Evolutionary conservation across 2,113 vertebrate species (phyloP).

Genomic region (Tragelaphus strepsiceros): DNA sequence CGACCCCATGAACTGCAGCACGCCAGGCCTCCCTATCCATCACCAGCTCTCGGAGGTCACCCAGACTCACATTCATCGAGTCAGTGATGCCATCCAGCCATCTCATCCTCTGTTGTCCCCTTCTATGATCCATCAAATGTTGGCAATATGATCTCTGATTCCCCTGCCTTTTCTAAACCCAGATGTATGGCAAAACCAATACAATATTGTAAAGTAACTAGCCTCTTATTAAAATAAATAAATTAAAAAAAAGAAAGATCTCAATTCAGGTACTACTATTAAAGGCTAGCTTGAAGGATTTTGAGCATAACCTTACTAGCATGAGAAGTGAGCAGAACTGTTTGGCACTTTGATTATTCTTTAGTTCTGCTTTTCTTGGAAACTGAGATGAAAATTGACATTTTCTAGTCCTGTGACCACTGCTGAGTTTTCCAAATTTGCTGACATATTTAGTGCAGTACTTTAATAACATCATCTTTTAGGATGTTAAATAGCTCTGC

Average conservation of each 20-base stretch:
- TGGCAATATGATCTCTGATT: neutral
- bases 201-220: too few relatives aligned
- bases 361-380: neutral
- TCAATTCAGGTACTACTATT: neutral
- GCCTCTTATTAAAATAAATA: too few relatives aligned
- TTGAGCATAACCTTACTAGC: neutral
- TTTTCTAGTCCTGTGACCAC: neutral
- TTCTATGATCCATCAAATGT: neutral
- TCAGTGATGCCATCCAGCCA: too few relatives aligned
- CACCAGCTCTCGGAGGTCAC: too few relatives aligned
- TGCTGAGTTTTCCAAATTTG: neutral
- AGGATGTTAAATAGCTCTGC: neutral
- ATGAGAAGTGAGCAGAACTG: neutral
- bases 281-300: neutral
- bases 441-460: neutral
- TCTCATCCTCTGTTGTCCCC: too few relatives aligned
- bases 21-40: too few relatives aligned
- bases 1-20: too few relatives aligned
- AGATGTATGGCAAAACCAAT: too few relatives aligned
- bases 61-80: too few relatives aligned
- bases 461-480: neutral
- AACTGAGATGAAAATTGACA: neutral
- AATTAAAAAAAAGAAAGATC: neutral
- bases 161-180: neutral
- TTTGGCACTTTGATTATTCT: neutral